Percentiles rank a stretch among this genome's conserved stretches.
These are phyloP conservation scores for Anser brachyrhynchus DNA, from an alignment of 2,113 vertebrate species.

Conservation along the genomic window DNA sequence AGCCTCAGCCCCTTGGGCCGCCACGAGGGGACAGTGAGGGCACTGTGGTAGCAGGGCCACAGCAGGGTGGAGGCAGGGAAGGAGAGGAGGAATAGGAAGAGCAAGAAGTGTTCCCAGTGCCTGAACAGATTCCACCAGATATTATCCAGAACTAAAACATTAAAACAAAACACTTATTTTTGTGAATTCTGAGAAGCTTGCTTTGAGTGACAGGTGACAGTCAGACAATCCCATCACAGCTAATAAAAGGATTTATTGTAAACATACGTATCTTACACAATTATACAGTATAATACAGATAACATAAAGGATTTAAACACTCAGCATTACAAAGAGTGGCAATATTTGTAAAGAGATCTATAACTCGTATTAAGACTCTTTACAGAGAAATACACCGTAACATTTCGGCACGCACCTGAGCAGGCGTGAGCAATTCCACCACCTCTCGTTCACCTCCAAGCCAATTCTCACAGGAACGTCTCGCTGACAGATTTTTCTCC, in stretches of 20 bases:
- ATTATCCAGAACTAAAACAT: neutral
- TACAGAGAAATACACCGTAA: neutral
- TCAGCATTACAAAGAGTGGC: constrained; percentile 42
- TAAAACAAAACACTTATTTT: neutral
- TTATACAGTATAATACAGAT: constrained; percentile 76
- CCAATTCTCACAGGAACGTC: constrained; percentile 8
- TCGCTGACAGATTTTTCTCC: neutral
- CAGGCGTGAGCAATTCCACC: neutral
- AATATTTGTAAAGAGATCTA: constrained; percentile 25
- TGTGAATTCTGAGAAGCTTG: neutral
- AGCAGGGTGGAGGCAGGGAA: no score
- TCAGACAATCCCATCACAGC: constrained; percentile 41
- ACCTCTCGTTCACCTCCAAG: neutral
- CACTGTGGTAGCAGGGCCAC: no score
- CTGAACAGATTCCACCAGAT: neutral
- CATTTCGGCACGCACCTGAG: neutral
- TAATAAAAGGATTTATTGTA: constrained; percentile 79
- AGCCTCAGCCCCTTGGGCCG: no score
- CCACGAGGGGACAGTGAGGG: no score
- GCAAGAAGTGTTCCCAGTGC: no score
- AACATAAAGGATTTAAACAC: constrained; percentile 63
- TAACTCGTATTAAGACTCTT: constrained; percentile 15
- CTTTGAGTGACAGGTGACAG: neutral
- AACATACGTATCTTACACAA: constrained; percentile 73
- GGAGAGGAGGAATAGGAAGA: no score